A percentile compares a stretch with the other conserved stretches of the same genome.
Conservation (phyloP, 2,797 vertebrate species). For the Mus spretus region DNA sequence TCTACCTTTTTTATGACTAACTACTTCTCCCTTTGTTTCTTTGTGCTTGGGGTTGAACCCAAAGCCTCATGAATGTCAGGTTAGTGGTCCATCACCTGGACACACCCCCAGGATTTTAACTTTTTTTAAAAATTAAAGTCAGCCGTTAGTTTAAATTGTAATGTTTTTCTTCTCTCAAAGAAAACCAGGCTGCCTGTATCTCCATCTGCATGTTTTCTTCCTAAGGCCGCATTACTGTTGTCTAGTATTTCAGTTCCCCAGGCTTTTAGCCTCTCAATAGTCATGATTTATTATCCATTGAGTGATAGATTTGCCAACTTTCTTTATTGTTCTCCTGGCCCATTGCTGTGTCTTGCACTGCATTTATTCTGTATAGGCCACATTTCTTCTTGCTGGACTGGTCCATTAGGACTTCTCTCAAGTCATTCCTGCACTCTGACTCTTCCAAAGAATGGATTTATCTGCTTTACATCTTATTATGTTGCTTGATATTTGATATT, state of each 20-base stretch:
- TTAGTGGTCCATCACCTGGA: too few relatives aligned
- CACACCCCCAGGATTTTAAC: background rate
- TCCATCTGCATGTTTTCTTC: background rate
- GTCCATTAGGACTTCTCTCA: constrained; percentile 32
- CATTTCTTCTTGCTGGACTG: constrained; percentile 46
- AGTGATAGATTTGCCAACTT: background rate
- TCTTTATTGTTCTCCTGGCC: constrained; percentile 11
- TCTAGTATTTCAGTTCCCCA: constrained; percentile 39
- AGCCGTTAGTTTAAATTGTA: constrained; percentile 40
- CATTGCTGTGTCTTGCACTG: background rate
- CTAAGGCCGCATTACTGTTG: background rate
- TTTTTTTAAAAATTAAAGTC: background rate
- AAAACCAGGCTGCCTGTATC: background rate
- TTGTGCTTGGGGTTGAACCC: background rate
- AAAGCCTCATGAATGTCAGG: background rate
- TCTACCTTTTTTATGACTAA: background rate
- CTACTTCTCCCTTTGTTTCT: background rate
- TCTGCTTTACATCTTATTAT: background rate
- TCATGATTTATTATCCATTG: background rate
- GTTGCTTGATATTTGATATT: constrained; percentile 4
- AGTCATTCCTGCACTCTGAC: background rate
- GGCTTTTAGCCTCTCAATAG: constrained; percentile 66
- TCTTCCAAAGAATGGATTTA: background rate
- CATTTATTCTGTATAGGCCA: background rate
- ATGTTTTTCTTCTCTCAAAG: background rate